A percentile compares a stretch with the other conserved stretches of the same genome.
phyloP scores from a whole-genome alignment of 2,888 invertebrate species.

The Cryptus armator region DNA sequence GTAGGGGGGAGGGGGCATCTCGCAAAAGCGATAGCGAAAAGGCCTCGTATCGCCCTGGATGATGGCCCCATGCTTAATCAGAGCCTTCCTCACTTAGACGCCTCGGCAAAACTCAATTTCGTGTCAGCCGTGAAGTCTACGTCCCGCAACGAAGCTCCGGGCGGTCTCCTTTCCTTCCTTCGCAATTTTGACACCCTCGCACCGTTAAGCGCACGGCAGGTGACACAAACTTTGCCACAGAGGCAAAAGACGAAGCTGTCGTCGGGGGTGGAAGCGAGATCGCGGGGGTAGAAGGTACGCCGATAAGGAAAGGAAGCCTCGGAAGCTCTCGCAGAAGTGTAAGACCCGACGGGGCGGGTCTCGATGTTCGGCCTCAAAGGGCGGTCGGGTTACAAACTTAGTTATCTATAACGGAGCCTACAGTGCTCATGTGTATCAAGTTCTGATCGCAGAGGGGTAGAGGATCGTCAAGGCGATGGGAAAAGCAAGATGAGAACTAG shows the following conservation, averaged over 20 bases:
- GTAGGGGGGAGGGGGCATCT: background rate
- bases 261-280: slow-evolving; percentile 48
- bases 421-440: background rate
- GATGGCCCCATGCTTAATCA: slow-evolving; percentile 80
- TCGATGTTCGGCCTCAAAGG: slow-evolving; percentile 43
- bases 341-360: slow-evolving; percentile 33
- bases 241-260: slow-evolving; percentile 56
- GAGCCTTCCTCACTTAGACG: slow-evolving; percentile 82
- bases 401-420: slow-evolving; percentile 78
- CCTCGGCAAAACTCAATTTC: slow-evolving; percentile 84
- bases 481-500: background rate
- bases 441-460: slow-evolving; percentile 9
- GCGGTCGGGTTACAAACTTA: slow-evolving; percentile 78
- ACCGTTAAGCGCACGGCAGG: slow-evolving; percentile 69
- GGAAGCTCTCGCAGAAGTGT: slow-evolving; percentile 39
- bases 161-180: slow-evolving; percentile 17
- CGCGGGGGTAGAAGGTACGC: slow-evolving; percentile 47
- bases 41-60: slow-evolving; percentile 65
- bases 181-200: slow-evolving; percentile 84
- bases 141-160: slow-evolving; percentile 62
- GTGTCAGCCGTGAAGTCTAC: slow-evolving; percentile 71
- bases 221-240: slow-evolving; percentile 60
- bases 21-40: slow-evolving; percentile 74
- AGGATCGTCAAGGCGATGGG: background rate
- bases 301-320: slow-evolving; percentile 50